Base-by-base conservation (phyloP, 2,888 invertebrate genomes). In the Elgonia sp. region DNA sequence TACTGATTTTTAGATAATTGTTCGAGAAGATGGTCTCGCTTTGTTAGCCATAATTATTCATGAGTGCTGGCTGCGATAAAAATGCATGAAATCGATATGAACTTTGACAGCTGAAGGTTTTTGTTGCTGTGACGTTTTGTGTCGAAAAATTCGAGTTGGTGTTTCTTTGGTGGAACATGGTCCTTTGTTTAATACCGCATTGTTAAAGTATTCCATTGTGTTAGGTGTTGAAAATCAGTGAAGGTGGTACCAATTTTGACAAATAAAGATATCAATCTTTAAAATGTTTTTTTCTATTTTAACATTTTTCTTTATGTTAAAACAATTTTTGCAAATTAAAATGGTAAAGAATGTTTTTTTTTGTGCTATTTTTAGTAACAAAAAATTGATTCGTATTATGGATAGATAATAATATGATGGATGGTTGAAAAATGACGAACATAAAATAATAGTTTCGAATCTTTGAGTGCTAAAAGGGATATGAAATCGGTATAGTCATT, bases 31-130 rank as follows among this genome's bases (percentile, higher is more conserved):
- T 29, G 29, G 29, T 29, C 29, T 29, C 29, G 16, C 46, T 46
- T 46, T 46, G 46, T 46, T 46, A 10, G 3, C 10, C 46, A 46
- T 14, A 46, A 46, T 46, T 46, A 46, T 46, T 46, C 46, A 4
- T 46, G 16, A 29, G 29, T 29, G 29, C 5, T 29, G 29, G 29
- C 7, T 46, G 16, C 46, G 16, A 46, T 46, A 46, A 46, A 7
- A 46, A 46, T 16, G 46, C 10, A 46, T 46, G 46, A 53, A 60
- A 60, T 21, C 10, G 20, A 21, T 20, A 60, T 8, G 21, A 60
- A 29, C 29, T 60, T 60, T 20, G 60, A 60, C 60, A 60, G 60
- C 21, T 60, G 60, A 60, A 20, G 60, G 20, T 60, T 12, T 6
- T 60, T 53, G 18, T 53, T 53, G n/a, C 2, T 53, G n/a, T 18